Base-by-base conservation (phyloP, 2,797 vertebrate genomes). In the Cyclura pinguis region DNA sequence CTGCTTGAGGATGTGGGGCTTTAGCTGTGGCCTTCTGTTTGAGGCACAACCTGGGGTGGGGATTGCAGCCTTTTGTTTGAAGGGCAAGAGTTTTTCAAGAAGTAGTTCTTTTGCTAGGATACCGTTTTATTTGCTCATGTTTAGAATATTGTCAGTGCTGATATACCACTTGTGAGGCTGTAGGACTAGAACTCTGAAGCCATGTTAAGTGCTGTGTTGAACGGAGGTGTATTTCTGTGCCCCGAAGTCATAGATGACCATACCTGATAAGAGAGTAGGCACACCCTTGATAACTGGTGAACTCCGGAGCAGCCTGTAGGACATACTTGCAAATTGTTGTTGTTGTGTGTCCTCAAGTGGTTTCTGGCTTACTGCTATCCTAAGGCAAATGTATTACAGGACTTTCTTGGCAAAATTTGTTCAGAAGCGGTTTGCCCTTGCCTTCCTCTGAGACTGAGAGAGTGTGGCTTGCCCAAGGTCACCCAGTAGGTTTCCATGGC, bases 181-280 rank as follows among this genome's bases (percentile, higher is more conserved):
- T 73, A 24, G 35, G 22, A 8, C 84, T 47, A 14, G 67, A 57
- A 47, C 42, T 38, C 22, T 47, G 1, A 24, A 85, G 50, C n/a
- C 24, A 24, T 10, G 12, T 27, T n/a, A n/a, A 62, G 64, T 10
- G 5, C 52, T 47, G 0, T 74, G 27, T 12, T 47, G 12, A 80
- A 47, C 18, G 32, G 32, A 27, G 29, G 47, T 72, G 77, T 42
- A 2, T 64, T 74, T 90, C 22, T 32, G 12, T 64, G 77, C 7
- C 89, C 67, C 35, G 89, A 59, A 55, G 89, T 52, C 20, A 74
- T 64, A 88, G 89, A 86, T 90, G 73, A 29, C 84, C 42, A 14
- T 3, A 27, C 20, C 9, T 50, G 89, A 81, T 90, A 90, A 86
- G 29, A 13, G 52, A 59, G 77, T 20, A 86, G 76, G 55, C 81